Percentiles rank a stretch among this genome's conserved stretches.
These are phyloP conservation scores for Lissocephala sabroskyi DNA, from an alignment of 2,888 invertebrate species.

Conservation along the genomic window DNA sequence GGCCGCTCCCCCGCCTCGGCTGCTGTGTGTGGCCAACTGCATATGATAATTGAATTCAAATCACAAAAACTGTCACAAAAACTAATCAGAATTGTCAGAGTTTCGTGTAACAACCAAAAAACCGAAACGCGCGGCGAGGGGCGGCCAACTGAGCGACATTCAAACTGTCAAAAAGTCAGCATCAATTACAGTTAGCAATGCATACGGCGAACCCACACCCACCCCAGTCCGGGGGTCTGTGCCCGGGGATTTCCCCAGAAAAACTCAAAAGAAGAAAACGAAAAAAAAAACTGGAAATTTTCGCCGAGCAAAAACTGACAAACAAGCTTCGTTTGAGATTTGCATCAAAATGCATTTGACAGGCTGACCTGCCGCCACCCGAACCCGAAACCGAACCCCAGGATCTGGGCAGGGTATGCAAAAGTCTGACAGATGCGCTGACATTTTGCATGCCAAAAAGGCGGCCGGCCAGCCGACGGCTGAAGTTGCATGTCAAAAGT, in stretches of 20 bases:
- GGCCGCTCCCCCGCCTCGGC: too few species aligned
- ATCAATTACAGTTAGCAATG: conserved; percentile 63
- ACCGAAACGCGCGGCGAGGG: not conserved
- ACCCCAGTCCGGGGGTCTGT: too few species aligned
- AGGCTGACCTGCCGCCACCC: too few species aligned
- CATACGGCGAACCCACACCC: not conserved
- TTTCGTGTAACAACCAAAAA: conserved; percentile 30
- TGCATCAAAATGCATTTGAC: conserved; percentile 62
- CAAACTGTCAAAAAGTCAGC: conserved; percentile 70
- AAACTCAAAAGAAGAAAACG: conserved; percentile 45
- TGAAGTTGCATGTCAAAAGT: conserved; percentile 56
- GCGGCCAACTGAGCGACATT: conserved; percentile 35
- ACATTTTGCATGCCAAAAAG: conserved; percentile 62
- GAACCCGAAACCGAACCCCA: too few species aligned
- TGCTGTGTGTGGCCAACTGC: too few species aligned
- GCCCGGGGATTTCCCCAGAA: too few species aligned
- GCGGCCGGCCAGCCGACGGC: too few species aligned
- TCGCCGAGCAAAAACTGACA: too few species aligned
- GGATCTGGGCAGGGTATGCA: conserved; percentile 38
- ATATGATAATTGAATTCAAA: conserved; percentile 64
- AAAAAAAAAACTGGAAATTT: conserved; percentile 2
- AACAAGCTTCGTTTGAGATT: conserved; percentile 40
- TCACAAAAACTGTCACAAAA: conserved; percentile 63
- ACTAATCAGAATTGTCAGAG: conserved; percentile 58
- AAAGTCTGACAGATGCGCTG: conserved; percentile 64